These are phyloP conservation scores for Lophotriccus pileatus DNA, from an alignment of 2,797 vertebrate species.

Conservation along the genomic window DNA sequence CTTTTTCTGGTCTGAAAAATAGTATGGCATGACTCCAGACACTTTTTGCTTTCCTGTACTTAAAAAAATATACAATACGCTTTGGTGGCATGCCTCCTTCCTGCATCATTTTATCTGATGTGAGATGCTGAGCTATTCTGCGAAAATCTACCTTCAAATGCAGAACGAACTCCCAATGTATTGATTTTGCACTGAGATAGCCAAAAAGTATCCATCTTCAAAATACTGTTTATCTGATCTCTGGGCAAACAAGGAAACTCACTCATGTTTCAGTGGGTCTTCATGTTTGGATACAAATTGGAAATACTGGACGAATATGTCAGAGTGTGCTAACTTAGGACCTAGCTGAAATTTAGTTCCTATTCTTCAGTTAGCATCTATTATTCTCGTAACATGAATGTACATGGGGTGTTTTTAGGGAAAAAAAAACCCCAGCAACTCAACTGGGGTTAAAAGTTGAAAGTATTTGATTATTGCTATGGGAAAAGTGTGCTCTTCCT, in stretches of 20 bases:
- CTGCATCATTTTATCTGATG: background rate
- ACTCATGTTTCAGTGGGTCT: background rate
- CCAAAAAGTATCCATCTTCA: background rate
- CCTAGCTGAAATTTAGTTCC: background rate
- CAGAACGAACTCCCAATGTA: background rate
- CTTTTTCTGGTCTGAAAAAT: background rate
- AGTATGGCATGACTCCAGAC: background rate
- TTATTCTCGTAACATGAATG: background rate
- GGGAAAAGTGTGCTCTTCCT: background rate
- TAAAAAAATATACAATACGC: background rate
- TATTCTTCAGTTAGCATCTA: background rate
- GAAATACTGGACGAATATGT: background rate
- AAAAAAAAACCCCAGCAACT: accelerated
- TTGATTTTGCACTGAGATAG: background rate
- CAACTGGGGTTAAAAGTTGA: background rate
- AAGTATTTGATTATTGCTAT: background rate
- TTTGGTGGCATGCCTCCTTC: accelerated
- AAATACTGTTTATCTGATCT: background rate
- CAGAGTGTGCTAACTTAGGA: background rate
- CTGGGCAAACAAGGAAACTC: background rate
- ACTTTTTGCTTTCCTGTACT: background rate
- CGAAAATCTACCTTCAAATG: background rate
- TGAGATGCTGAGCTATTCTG: background rate
- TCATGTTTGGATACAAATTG: background rate
- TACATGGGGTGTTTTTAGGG: background rate